phyloP scores from a whole-genome alignment of 92 coral and sea anemone genomes.

The Epizoanthus rinbou region DNA sequence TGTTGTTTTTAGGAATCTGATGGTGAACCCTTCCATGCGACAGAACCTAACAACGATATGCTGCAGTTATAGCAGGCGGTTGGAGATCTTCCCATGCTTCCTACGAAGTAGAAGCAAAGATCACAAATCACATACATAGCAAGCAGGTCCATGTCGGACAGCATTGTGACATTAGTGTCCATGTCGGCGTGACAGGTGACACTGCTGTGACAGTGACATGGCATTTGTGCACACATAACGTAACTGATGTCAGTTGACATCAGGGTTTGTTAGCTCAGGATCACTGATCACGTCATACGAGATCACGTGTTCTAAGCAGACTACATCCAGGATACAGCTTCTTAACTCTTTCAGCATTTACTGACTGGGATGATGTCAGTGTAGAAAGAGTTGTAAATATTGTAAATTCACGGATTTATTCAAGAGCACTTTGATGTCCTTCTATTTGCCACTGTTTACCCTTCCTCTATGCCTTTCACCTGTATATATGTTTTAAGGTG shows the following conservation, averaged over 20 bases:
- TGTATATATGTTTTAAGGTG: too few species aligned
- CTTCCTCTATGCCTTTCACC: too few species aligned
- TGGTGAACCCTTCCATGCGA: constrained; percentile 7
- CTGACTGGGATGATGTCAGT: neutral
- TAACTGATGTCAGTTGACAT: too few species aligned
- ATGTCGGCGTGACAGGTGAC: neutral
- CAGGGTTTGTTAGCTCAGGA: too few species aligned
- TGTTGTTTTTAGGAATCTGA: constrained; percentile 26
- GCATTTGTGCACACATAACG: too few species aligned
- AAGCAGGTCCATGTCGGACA: neutral
- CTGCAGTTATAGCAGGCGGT: constrained; percentile 14
- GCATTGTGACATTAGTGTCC: neutral
- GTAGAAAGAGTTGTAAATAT: neutral
- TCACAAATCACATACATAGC: neutral
- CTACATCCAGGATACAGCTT: neutral
- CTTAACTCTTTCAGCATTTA: neutral
- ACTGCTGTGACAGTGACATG: too few species aligned
- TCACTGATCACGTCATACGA: neutral
- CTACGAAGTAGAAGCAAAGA: neutral
- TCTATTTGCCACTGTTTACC: too few species aligned
- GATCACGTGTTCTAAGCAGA: neutral
- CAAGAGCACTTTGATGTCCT: too few species aligned
- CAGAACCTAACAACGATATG: constrained; percentile 24
- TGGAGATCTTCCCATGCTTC: neutral
- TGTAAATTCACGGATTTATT: neutral